phyloP scores from a whole-genome alignment of 2,888 invertebrate species.

The Spisula solida region DNA sequence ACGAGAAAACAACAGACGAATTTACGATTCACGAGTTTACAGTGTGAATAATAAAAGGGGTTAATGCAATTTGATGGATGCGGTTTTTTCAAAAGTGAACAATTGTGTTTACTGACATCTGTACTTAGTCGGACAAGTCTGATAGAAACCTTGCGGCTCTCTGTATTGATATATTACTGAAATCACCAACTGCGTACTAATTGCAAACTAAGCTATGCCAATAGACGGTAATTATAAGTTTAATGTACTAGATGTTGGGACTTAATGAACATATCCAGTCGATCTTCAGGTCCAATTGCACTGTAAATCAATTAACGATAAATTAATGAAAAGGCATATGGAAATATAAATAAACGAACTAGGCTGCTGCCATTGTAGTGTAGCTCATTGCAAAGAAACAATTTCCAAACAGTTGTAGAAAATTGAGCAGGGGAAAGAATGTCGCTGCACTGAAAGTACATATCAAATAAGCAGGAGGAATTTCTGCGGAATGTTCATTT shows the following conservation, averaged over 20 bases:
- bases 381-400: not conserved
- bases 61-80: not conserved
- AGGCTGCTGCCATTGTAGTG: not conserved
- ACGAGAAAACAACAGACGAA: conserved; percentile 1
- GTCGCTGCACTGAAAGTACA: not conserved
- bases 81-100: conserved; percentile 7
- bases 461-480: conserved; percentile 1
- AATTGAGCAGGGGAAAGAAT: not conserved
- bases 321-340: conserved; percentile 37
- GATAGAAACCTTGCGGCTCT: not conserved
- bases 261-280: conserved; percentile 26
- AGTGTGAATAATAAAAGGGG: conserved; percentile 3
- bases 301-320: conserved; percentile 47
- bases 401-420: conserved; percentile 15
- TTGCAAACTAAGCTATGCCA: conserved; percentile 26
- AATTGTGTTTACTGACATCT: conserved; percentile 15
- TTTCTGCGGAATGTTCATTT: conserved; percentile 18
- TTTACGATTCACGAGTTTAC: not conserved
- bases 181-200: conserved; percentile 3
- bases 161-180: not conserved
- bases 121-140: not conserved
- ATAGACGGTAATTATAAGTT: conserved; percentile 25
- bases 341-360: not conserved
- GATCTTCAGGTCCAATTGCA: conserved; percentile 34
- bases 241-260: conserved; percentile 21